Evolutionary conservation across 2,888 invertebrate genomes (phyloP), one percentile per base, ranked within the genome.

Genomic region (Sinotaia quadrata): DNA sequence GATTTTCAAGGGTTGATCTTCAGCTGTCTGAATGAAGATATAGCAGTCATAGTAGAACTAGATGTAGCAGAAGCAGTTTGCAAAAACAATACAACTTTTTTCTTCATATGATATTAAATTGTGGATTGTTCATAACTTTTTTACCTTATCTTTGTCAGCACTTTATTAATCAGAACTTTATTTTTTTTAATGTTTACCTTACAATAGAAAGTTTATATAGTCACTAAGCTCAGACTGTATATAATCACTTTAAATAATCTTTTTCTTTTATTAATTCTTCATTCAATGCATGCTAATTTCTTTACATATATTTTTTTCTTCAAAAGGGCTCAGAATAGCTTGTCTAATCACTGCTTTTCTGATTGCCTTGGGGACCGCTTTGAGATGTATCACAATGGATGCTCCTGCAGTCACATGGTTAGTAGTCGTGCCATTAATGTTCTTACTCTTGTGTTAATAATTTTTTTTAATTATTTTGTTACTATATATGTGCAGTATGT

Each of bases 381-480:
- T 84, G 10, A 72, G 83, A 44, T 83, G 84, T 67, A 74, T 83
- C 44, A 75, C 79, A 4, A 67, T 69, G 24, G 70, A 78, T 5
- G 75, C 78, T 31, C 66, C 69, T 33, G 27, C 60, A 12, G 78
- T 75, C 68, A 77, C 74, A 24, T 77, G 80, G 84, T 47, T 21
- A 4, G 18, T 47, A 12, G 8, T 47, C 24, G 8, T 47, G 18
- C 7, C 15, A 8, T 1, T 1, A 47, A 2, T 47, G 1, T 47
- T 3, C 2, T 3, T 47, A 1, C 18, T 47, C 47, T 15, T 24
- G 41, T 41, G 41, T 41, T 47, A n/a, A n/a, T n/a, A n/a, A n/a
- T n/a, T n/a, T n/a, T n/a, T n/a, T n/a, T n/a, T n/a, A n/a, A n/a
- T n/a, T n/a, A n/a, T n/a, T n/a, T n/a, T n/a, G n/a, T n/a, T n/a